phyloP scores from a whole-genome alignment of 2,113 vertebrate species.

The Mesitornis unicolor region DNA sequence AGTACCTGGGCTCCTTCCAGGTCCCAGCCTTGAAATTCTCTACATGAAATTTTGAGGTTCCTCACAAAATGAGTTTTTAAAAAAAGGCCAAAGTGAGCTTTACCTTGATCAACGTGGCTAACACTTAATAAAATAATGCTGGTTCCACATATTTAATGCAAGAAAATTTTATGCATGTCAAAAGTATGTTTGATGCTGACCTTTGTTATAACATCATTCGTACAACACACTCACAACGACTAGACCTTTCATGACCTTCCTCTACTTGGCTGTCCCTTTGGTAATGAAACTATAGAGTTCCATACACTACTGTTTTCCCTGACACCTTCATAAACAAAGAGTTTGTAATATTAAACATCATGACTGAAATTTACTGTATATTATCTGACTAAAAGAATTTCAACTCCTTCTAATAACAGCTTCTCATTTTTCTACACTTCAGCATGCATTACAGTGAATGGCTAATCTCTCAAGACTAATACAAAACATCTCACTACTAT shows the following conservation, averaged over 20 bases:
- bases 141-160: neutral
- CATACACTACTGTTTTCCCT: neutral
- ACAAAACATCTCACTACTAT: neutral
- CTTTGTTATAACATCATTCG: neutral
- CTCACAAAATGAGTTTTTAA: neutral
- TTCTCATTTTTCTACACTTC: neutral
- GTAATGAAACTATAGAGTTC: neutral
- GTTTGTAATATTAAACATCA: neutral
- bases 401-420: neutral
- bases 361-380: neutral
- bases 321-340: neutral
- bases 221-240: neutral
- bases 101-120: accelerated
- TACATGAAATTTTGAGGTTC: neutral
- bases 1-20: neutral
- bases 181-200: neutral
- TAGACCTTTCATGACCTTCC: neutral
- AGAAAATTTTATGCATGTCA: neutral
- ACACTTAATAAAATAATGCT: neutral
- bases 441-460: neutral
- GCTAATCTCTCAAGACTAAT: neutral
- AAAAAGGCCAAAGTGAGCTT: neutral
- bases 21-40: neutral
- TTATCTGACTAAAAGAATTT: neutral
- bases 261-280: neutral